Conservation (phyloP, 2,113 vertebrate genomes). For the Ancistrus triradiatus region DNA sequence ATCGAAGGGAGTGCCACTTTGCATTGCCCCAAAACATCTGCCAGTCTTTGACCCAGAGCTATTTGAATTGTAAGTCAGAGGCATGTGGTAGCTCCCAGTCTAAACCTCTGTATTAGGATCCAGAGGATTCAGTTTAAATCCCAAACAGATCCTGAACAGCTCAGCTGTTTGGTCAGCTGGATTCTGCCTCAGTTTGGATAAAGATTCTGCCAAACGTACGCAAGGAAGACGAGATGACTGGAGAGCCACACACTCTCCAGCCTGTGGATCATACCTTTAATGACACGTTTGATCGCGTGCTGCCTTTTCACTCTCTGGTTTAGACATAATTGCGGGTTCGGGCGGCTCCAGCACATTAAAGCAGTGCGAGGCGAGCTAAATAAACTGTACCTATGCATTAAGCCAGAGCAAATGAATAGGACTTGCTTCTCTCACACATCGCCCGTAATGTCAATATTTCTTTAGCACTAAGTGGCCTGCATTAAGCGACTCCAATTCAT, state of each 20-base stretch:
- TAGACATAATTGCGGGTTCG: conserved; percentile 32
- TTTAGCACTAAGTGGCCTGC: too few species aligned
- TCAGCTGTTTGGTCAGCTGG: too few species aligned
- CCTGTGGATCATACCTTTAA: conserved; percentile 27
- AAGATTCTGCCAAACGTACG: too few species aligned
- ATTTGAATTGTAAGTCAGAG: neutral
- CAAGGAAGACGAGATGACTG: neutral
- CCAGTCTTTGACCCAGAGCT: neutral
- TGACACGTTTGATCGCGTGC: conserved; percentile 27
- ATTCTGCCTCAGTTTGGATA: too few species aligned
- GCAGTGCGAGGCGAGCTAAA: neutral
- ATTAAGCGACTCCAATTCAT: too few species aligned
- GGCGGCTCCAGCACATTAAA: neutral
- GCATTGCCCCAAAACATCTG: conserved; percentile 14
- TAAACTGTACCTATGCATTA: neutral
- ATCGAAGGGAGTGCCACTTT: conserved; percentile 3
- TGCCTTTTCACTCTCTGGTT: conserved; percentile 23
- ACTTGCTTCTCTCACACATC: too few species aligned
- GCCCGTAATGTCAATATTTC: too few species aligned
- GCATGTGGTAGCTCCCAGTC: too few species aligned
- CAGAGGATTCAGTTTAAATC: too few species aligned
- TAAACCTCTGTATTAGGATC: neutral
- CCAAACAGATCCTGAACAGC: too few species aligned
- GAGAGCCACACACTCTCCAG: conserved; percentile 14
- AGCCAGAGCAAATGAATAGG: too few species aligned